Evolutionary conservation across 2,113 vertebrate species (phyloP).

Genomic region (Fregetta grallaria): DNA sequence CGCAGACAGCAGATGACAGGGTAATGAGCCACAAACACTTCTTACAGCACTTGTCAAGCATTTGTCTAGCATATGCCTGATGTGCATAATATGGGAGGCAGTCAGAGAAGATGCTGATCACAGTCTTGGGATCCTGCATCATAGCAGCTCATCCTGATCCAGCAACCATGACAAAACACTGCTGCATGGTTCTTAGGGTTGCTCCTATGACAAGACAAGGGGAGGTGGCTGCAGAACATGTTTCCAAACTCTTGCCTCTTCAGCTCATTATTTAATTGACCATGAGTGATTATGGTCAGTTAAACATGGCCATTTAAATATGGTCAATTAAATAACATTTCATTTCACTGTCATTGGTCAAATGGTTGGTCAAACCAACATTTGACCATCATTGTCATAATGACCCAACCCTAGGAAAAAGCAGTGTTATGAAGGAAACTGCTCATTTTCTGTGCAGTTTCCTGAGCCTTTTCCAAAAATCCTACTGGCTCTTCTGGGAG

Average conservation of each 20-base stretch:
- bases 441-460: not conserved
- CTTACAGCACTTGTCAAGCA: not conserved
- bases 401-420: not conserved
- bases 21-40: not conserved
- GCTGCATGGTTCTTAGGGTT: not conserved
- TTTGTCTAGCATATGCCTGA: not conserved
- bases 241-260: not conserved
- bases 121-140: not conserved
- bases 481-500: not conserved
- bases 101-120: not conserved
- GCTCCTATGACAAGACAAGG: not conserved
- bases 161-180: not conserved
- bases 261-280: not conserved
- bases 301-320: not conserved
- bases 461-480: not conserved
- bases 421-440: not conserved
- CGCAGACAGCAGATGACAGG: not conserved
- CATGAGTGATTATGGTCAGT: not conserved
- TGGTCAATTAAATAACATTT: not conserved
- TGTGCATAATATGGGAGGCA: not conserved
- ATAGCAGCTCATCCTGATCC: not conserved
- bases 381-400: not conserved
- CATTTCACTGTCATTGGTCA: not conserved
- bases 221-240: not conserved
- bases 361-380: not conserved